phyloP scores from a whole-genome alignment of 2,797 vertebrate species.

The Lacerta viridis region DNA sequence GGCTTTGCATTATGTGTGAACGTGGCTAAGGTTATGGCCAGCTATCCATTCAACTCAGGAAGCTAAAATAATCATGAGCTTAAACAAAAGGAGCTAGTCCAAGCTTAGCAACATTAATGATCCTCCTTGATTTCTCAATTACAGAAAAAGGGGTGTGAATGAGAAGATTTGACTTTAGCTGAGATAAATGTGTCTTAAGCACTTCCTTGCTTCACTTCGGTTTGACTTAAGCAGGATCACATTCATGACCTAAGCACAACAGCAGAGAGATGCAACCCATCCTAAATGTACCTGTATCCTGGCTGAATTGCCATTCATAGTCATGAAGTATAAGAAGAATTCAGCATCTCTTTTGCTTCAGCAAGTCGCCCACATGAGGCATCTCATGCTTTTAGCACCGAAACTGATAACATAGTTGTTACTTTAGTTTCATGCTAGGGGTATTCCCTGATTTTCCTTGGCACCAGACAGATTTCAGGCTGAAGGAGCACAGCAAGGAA shows the following conservation, averaged over 20 bases:
- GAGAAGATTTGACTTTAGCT: neutral
- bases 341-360: neutral
- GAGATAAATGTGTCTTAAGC: neutral
- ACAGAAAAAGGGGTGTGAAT: no score
- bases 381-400: slow-evolving; percentile 16
- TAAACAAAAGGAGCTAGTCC: neutral
- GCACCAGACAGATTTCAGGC: neutral
- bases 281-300: neutral
- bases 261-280: neutral
- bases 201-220: no score
- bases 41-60: neutral
- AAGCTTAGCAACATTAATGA: neutral
- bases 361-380: neutral
- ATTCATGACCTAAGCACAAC: neutral
- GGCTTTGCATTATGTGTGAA: neutral
- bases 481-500: accelerated
- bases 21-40: neutral
- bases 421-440: neutral
- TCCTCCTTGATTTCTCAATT: neutral
- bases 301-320: neutral
- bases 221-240: neutral
- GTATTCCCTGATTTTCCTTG: neutral
- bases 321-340: neutral
- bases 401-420: slow-evolving; percentile 4
- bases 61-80: no score